Conservation (phyloP, 2,797 vertebrate genomes). For the Pteronotus mesoamericanus region DNA sequence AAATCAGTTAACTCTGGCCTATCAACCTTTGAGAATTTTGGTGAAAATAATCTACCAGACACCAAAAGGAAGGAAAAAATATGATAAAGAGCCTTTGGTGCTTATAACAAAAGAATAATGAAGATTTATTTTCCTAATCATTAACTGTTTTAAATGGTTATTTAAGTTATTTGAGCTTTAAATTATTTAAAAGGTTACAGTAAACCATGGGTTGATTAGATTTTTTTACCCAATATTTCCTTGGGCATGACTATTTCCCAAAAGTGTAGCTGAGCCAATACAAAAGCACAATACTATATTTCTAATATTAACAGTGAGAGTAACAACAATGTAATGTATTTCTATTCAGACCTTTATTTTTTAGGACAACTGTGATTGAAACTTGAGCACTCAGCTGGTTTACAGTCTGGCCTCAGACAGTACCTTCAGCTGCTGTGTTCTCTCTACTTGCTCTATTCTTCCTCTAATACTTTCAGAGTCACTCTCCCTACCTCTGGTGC, state of each 20-base stretch:
- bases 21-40: conserved; percentile 71
- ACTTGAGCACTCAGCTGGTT: neutral
- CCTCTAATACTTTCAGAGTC: neutral
- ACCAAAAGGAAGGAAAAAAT: conserved; percentile 50
- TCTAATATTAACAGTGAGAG: neutral
- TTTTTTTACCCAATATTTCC: neutral
- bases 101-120: conserved; percentile 7
- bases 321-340: neutral
- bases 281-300: neutral
- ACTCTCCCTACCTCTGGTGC: neutral
- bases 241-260: neutral
- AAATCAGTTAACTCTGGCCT: conserved; percentile 51
- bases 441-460: neutral
- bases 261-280: neutral
- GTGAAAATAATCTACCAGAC: conserved; percentile 67
- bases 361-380: neutral
- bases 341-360: neutral
- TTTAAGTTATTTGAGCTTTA: neutral
- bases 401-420: neutral
- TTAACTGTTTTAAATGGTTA: neutral
- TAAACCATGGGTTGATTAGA: neutral
- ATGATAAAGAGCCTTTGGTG: neutral
- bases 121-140: conserved; percentile 41
- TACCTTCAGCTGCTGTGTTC: neutral
- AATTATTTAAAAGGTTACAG: neutral